These are phyloP conservation scores for Drosophila takahashii DNA, from an alignment of 1,140 invertebrate genomes.

Conservation along the genomic window DNA sequence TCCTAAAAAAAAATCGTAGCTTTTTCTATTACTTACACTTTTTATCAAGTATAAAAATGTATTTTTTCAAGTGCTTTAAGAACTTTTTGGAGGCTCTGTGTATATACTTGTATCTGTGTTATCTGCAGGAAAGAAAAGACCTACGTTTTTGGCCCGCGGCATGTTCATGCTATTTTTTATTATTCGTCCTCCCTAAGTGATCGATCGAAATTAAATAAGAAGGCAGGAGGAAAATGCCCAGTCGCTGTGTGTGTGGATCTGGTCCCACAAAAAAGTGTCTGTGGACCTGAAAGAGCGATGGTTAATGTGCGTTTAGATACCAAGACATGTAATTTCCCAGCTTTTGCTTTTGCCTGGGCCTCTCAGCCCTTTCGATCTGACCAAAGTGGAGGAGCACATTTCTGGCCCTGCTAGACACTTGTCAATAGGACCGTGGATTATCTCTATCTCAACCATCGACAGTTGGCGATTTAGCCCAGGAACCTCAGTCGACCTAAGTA, in stretches of 20 bases:
- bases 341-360: constrained; percentile 16
- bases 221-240: constrained; percentile 60
- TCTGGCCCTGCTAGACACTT: constrained; percentile 3
- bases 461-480: neutral
- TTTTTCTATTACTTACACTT: no score
- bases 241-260: neutral
- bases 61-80: constrained; percentile 8
- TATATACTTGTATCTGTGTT: constrained; percentile 29
- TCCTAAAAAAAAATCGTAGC: no score
- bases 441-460: neutral
- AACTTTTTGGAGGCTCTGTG: constrained; percentile 24
- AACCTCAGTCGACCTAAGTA: neutral
- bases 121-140: constrained; percentile 46
- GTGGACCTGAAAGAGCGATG: constrained; percentile 63
- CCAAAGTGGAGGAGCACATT: constrained; percentile 7
- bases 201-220: constrained; percentile 82
- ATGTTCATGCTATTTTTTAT: constrained; percentile 73
- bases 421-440: constrained; percentile 2
- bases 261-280: constrained; percentile 39
- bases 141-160: constrained; percentile 55
- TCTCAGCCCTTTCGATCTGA: neutral
- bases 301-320: constrained; percentile 81
- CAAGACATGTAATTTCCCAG: constrained; percentile 80
- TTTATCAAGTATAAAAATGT: neutral
- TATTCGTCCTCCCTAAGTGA: constrained; percentile 79